Base-by-base conservation (phyloP, 1,140 invertebrate genomes). In the Lysiphlebus fabarum region DNA sequence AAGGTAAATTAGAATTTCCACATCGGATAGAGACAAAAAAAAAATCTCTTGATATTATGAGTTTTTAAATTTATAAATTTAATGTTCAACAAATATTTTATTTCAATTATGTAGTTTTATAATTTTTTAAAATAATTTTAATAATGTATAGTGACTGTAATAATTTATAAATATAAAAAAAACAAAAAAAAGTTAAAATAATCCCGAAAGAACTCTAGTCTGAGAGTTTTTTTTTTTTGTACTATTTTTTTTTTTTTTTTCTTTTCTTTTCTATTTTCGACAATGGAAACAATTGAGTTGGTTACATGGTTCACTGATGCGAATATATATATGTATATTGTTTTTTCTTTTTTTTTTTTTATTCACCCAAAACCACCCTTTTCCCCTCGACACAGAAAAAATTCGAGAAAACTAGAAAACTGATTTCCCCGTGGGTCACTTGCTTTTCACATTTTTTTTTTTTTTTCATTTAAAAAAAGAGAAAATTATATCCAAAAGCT, bases 361-460 rank as follows among this genome's bases (percentile, higher is more conserved):
- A 26, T 26, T 26, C 17, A 26, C 17, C 17, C n/a, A n/a, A n/a
- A n/a, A n/a, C n/a, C n/a, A n/a, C n/a, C n/a, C n/a, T n/a, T 26
- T 26, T 1, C 17, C 17, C 17, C 17, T 26, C 17, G 40, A 54
- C 8, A 53, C 37, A 47, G 47, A 51, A 12, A 26, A 40, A 42
- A 58, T 50, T 47, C 33, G 58, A 53, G 53, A 54, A 45, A 44
- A 26, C 17, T 26, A 26, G 17, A 26, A 40, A 45, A 59, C 62
- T 59, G 58, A 59, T 59, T 59, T 59, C 58, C 58, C 58, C 58
- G 50, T 59, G 58, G 58, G 58, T 59, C 58, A 59, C 58, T 59
- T 59, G 58, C 47, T 42, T 36, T 59, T 44, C 34, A 42, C 49
- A 36, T 36, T 33, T 51, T 51, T 51, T 51, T 36, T 36, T 33